phyloP scores from a whole-genome alignment of 2,888 invertebrate genomes.

The Coelopa pilipes region DNA sequence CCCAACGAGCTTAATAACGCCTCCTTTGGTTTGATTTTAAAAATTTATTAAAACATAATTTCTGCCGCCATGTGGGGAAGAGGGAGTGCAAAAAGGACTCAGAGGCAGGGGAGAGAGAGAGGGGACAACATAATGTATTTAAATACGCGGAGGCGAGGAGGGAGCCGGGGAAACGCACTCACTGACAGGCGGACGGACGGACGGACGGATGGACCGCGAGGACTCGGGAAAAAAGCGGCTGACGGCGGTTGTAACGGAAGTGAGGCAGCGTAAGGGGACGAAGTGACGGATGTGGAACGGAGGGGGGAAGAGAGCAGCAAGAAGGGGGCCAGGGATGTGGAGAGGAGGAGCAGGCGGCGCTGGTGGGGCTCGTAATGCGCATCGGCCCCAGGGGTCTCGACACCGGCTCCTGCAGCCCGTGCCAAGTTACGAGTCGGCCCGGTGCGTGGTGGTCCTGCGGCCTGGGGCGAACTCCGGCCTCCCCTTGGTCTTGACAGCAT shows the following conservation, averaged over 20 bases:
- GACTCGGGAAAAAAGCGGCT: no score
- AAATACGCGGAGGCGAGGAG: no score
- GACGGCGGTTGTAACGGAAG: no score
- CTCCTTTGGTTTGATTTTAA: not conserved
- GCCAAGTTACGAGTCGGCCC: not conserved
- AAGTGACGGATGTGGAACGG: not conserved
- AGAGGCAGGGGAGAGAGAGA: no score
- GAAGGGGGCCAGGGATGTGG: not conserved
- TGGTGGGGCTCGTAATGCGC: slow-evolving; percentile 12
- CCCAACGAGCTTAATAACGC: no score
- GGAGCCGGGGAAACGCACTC: not conserved
- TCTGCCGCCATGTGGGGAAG: not conserved
- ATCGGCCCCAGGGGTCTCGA: slow-evolving; percentile 23
- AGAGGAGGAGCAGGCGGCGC: no score
- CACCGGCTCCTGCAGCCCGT: slow-evolving; percentile 14
- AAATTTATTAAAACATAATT: slow-evolving; percentile 24
- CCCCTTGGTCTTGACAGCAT: slow-evolving; percentile 26
- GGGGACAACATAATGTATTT: no score
- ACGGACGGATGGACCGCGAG: not conserved
- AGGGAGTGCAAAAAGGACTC: not conserved
- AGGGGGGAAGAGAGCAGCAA: not conserved
- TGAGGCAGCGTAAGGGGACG: no score
- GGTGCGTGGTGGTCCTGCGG: not conserved
- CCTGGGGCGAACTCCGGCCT: not conserved
- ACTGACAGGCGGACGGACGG: not conserved